Evolutionary conservation across 2,888 invertebrate genomes (phyloP), one percentile per base, ranked within the genome.

Genomic region (Rotaria macrura): DNA sequence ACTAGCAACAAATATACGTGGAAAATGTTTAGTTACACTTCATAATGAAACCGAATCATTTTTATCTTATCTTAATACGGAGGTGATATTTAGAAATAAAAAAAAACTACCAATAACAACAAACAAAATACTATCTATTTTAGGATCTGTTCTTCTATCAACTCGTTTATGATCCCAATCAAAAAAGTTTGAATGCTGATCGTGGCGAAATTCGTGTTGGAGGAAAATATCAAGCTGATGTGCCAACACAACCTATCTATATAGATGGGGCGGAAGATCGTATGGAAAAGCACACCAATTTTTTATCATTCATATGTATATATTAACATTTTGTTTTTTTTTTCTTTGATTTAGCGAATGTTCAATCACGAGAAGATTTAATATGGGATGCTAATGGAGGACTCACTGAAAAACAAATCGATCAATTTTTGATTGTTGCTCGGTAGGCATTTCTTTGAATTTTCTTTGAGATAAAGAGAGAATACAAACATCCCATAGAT

Each of bases 101-200:
- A n/a, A n/a, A n/a, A n/a, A n/a, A n/a, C n/a, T n/a, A n/a, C n/a
- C n/a, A n/a, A n/a, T n/a, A n/a, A n/a, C n/a, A n/a, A n/a, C n/a
- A n/a, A n/a, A n/a, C n/a, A n/a, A n/a, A n/a, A n/a, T 52, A 23
- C 1, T 20, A 34, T 79, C 0, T 6, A 43, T 25, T 25, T 10
- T n/a, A 85, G 40, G 85, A 99, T 92, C 94, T 96, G 91, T 99
- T 98, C 93, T 99, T 97, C 93, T 99, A 99, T 93, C 97, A 98
- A 92, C 93, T 99, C 92, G 98, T 99, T 89, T 99, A 97, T 92
- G 99, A 99, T 93, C 98, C 98, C 89, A 94, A 95, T 92, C 97
- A 97, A 93, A 97, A 97, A 93, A 98, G 98, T 89, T 93, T 99
- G 91, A 93, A 98, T 91, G 98, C 98, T 89, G 99, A 99, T 92